Conservation (phyloP, 2,797 vertebrate genomes). For the Enteromius unitaeniatus region DNA sequence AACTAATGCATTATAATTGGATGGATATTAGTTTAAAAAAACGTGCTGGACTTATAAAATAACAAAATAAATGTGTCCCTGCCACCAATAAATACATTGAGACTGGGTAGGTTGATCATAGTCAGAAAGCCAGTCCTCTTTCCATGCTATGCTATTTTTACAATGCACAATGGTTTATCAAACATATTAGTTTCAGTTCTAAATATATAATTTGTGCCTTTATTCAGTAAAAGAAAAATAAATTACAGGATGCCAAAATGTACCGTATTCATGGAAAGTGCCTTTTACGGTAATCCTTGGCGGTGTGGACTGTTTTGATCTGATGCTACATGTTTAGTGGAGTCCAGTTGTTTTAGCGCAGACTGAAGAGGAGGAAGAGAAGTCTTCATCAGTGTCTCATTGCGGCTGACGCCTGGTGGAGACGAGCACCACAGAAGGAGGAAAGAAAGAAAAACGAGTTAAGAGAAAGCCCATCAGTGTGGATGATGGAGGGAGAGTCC, state of each 20-base stretch:
- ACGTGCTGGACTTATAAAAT: too few species aligned
- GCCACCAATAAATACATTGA: too few species aligned
- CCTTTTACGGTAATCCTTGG: conserved; percentile 5
- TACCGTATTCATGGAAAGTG: conserved; percentile 29
- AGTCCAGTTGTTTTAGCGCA: conserved; percentile 5
- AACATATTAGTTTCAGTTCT: neutral
- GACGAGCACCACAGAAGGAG: conserved; percentile 66
- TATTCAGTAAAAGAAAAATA: neutral
- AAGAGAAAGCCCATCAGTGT: neutral
- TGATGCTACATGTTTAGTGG: conserved; percentile 5
- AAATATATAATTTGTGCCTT: neutral
- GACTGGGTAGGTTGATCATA: neutral
- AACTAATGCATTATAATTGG: too few species aligned
- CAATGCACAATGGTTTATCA: too few species aligned
- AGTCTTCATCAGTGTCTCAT: conserved; percentile 67
- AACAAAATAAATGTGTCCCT: too few species aligned
- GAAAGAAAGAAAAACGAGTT: conserved; percentile 59
- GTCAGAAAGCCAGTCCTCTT: neutral
- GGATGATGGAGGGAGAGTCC: conserved; percentile 6
- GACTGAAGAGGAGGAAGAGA: conserved; percentile 26
- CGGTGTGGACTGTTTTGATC: neutral
- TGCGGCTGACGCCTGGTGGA: conserved; percentile 71
- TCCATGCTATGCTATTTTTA: neutral
- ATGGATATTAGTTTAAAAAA: too few species aligned
- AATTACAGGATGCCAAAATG: neutral